Conservation (phyloP, 2,113 vertebrate species). For the Sphyrna mokarran region DNA sequence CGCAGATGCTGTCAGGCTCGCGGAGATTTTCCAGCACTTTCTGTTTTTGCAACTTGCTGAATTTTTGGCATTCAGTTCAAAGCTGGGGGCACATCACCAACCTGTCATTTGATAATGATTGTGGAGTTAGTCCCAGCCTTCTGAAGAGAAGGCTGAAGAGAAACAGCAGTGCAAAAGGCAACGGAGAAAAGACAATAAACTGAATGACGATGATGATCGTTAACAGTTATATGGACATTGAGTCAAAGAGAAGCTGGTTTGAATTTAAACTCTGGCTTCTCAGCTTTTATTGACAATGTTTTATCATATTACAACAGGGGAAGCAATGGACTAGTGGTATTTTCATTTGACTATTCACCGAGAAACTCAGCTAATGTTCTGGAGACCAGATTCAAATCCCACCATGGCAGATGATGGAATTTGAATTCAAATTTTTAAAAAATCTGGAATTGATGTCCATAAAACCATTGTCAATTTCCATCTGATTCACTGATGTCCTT, state of each 20-base stretch:
- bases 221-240: neutral
- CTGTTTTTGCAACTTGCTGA: neutral
- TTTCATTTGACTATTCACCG: no score
- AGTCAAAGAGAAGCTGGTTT: neutral
- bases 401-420: no score
- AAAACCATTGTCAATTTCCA: no score
- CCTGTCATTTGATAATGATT: neutral
- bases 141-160: neutral
- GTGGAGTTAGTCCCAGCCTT: neutral
- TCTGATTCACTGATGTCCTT: no score
- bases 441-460: no score
- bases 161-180: neutral
- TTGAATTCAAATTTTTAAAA: no score
- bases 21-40: no score
- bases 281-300: neutral
- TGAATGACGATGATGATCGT: neutral
- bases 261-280: neutral
- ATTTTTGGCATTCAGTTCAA: neutral
- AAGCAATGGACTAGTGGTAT: no score
- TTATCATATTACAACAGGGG: neutral
- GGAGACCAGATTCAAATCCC: no score
- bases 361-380: no score
- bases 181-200: neutral
- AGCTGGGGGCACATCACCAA: neutral
- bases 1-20: no score